A percentile compares a stretch with the other conserved stretches of the same genome.
Evolutionary conservation across 2,797 vertebrate species (phyloP).

Genomic region (Pteronotus mesoamericanus): DNA sequence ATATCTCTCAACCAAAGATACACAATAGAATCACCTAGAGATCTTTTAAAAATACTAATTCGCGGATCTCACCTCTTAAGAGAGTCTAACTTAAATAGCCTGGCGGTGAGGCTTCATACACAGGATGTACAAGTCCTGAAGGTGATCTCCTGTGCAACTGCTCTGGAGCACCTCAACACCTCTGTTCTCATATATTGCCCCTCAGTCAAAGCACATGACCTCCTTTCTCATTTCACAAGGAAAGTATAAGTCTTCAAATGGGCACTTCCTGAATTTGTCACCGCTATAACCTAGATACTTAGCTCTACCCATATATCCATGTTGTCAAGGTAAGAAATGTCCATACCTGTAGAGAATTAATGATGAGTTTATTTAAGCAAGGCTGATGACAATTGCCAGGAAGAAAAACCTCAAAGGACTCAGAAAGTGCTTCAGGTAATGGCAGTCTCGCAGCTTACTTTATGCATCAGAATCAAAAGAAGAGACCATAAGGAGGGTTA

Average conservation of each 20-base stretch:
- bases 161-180: not conserved
- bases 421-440: not conserved
- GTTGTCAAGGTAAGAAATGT: not conserved
- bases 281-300: not conserved
- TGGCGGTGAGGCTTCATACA: not conserved
- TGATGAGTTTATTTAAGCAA: not conserved
- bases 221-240: not conserved
- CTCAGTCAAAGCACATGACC: not conserved
- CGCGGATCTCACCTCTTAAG: not conserved
- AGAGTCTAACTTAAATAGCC: not conserved
- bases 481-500: not conserved
- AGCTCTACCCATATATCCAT: not conserved
- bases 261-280: not conserved
- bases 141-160: not conserved
- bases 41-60: not conserved
- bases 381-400: not conserved
- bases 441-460: not conserved
- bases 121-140: not conserved
- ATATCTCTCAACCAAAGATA: not conserved
- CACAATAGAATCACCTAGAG: not conserved
- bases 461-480: not conserved
- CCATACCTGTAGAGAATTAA: not conserved
- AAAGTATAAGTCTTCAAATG: not conserved
- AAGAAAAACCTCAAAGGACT: not conserved
- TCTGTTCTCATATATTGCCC: not conserved